Evolutionary conservation across 1,140 invertebrate species (phyloP).

Genomic region (Luehdorfia chinensis): DNA sequence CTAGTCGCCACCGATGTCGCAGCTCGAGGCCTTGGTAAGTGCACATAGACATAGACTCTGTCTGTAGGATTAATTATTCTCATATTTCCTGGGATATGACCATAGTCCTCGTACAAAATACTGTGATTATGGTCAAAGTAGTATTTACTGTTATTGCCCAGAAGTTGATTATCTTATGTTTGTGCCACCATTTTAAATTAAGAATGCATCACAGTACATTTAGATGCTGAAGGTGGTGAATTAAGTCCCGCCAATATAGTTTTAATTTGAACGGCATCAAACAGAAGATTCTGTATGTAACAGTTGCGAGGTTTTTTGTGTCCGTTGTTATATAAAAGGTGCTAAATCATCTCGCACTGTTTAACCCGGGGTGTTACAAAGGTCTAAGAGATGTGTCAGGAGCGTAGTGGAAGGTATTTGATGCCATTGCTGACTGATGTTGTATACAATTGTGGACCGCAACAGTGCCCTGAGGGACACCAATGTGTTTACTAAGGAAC

Average conservation of each 20-base stretch:
- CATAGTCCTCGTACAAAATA: too few relatives aligned
- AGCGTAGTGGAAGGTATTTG: conserved; percentile 62
- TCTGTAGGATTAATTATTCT: too few relatives aligned
- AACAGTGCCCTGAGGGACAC: background rate
- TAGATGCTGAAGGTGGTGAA: conserved; percentile 46
- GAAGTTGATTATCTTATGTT: conserved; percentile 72
- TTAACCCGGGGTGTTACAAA: conserved; percentile 61
- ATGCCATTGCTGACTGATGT: conserved; percentile 49
- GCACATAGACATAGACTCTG: too few relatives aligned
- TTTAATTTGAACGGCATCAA: conserved; percentile 58
- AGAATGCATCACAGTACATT: background rate
- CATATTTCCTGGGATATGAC: too few relatives aligned
- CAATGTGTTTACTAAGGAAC: background rate
- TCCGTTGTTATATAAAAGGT: conserved; percentile 11
- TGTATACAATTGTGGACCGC: conserved; percentile 1
- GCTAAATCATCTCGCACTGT: conserved; percentile 61
- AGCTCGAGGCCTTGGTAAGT: conserved; percentile 97
- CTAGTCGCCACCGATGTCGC: conserved; percentile 99
- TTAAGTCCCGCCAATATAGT: conserved; percentile 41
- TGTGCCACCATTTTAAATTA: conserved; percentile 47
- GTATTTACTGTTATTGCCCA: conserved; percentile 59
- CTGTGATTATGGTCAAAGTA: too few relatives aligned
- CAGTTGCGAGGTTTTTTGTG: conserved; percentile 58
- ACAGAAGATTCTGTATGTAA: conserved; percentile 57
- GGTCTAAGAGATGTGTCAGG: conserved; percentile 72